Base-by-base conservation (phyloP, 2,797 vertebrate genomes). In the Pagetopsis macropterus region DNA sequence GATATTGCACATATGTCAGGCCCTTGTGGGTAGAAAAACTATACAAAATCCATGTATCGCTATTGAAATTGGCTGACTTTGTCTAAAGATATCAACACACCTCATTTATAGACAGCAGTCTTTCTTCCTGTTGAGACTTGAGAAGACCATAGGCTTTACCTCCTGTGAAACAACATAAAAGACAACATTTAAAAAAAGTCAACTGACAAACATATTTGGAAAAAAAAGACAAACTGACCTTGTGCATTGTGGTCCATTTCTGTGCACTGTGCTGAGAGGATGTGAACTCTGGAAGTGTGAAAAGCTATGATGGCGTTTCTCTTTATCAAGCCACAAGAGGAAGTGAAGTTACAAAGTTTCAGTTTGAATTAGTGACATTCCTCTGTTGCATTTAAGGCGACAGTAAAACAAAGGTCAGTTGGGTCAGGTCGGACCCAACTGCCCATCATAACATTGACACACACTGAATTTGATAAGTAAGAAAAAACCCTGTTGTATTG, bases 71-170 rank as follows among this genome's bases (percentile, higher is more conserved):
- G 8, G 6, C 23, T 45, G 0, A 56, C 1, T 56, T 33, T 48
- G 16, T 9, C 40, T 14, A 6, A 62, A 54, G 0, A 61, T 15
- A 41, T 62, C 7, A 58, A 61, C 72, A 73, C 33, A 96, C 96
- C 94, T 95, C 92, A 88, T 96, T 96, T 74, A 95, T 83, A 54
- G 86, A 84, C 49, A 92, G 90, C 19, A 96, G 86, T 62, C 84
- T 90, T 48, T 95, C 94, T 54, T 95, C 94, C 79, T 96, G 96
- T 33, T 94, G 91, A 79, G 91, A 87, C 83, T 96, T 96, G 23
- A 95, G 88, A 27, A 88, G 13, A 65, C 95, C 93, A 10, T 86
- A 96, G 3, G 92, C 93, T 88, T 96, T 96, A 56, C 96, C 95
- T 46, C 93, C 94, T 94, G 78, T 59, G 13, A 33, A 65, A 41